Base-by-base conservation (phyloP, 2,888 invertebrate genomes). In the Scotopteryx bipunctaria region DNA sequence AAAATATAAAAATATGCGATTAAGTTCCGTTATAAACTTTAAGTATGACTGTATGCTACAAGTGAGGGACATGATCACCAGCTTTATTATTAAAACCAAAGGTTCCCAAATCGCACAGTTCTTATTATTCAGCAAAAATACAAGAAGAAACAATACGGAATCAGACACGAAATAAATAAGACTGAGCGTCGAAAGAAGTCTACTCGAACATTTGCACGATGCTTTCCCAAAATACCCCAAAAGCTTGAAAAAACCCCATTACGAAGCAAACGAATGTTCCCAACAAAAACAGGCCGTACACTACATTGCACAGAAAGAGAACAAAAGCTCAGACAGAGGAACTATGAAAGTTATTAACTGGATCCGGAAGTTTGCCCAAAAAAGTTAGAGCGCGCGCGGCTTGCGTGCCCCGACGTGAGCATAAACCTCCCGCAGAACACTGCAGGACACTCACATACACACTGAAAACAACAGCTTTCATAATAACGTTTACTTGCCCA, bases 261-360 rank as follows among this genome's bases (percentile, higher is more conserved):
- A 53, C 33, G 25, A 29, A 6, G 14, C 52, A 38, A 44, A 48
- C 54, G 42, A 52, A 55, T 51, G 47, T 40, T 41, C 27, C 46
- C 44, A 33, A 54, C 55, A 42, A 57, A 42, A 52, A 58, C 56
- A 49, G 49, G 8, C 40, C 42, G 33, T 42, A 55, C 52, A 56
- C 38, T 54, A 45, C 54, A 55, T 57, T 63, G 63, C 57, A 62
- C 62, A 66, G 66, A 64, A 68, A 68, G 59, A 66, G 57, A 49
- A 45, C 47, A 38, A 38, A 43, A 35, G 45, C 45, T 33, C 45
- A 51, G 53, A 60, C 57, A 58, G 58, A 61, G 59, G 60, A 67
- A 71, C 62, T 64, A 67, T 65, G 64, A 60, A 57, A 69, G 63
- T 68, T 73, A 73, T 66, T 65, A 71, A 67, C 63, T 63, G 58